These are phyloP conservation scores for Eupelmus urozonus DNA, from an alignment of 2,888 invertebrate genomes.

Conservation along the genomic window DNA sequence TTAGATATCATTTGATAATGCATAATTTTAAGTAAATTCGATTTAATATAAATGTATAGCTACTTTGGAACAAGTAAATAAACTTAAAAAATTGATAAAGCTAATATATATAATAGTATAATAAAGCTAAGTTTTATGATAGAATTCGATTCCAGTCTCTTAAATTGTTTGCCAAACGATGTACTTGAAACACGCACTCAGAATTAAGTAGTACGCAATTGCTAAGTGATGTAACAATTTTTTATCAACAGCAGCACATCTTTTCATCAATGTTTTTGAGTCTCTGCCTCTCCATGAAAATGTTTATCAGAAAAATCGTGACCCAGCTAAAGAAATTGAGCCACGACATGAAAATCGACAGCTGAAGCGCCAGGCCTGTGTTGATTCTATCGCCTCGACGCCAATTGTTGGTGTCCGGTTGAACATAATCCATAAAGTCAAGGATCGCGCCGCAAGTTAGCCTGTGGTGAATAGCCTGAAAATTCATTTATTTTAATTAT, in stretches of 20 bases:
- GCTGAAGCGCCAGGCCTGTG: conserved; percentile 83
- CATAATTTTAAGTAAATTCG: no score
- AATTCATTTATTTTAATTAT: no score
- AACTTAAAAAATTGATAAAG: no score
- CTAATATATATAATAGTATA: no score
- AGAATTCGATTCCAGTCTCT: not conserved
- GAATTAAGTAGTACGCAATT: no score
- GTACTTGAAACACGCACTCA: no score
- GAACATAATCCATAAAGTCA: conserved; percentile 91
- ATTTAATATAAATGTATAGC: no score
- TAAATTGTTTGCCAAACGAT: not conserved
- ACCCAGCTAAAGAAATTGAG: conserved; percentile 81
- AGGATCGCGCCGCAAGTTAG: conserved; percentile 86
- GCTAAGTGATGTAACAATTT: not conserved
- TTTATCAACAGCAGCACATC: conserved; percentile 66
- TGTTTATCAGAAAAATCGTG: conserved; percentile 78
- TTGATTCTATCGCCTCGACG: conserved; percentile 85
- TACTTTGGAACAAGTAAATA: no score
- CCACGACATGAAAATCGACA: conserved; percentile 84
- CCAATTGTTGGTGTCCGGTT: conserved; percentile 83
- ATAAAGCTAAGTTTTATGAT: not conserved
- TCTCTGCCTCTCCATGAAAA: conserved; percentile 77
- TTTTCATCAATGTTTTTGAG: conserved; percentile 55
- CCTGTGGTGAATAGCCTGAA: conserved; percentile 80
- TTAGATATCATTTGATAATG: no score